A percentile compares a stretch with the other conserved stretches of the same genome.
Evolutionary conservation across 2,888 invertebrate genomes (phyloP).

Genomic region (Pemphredon lugubris): DNA sequence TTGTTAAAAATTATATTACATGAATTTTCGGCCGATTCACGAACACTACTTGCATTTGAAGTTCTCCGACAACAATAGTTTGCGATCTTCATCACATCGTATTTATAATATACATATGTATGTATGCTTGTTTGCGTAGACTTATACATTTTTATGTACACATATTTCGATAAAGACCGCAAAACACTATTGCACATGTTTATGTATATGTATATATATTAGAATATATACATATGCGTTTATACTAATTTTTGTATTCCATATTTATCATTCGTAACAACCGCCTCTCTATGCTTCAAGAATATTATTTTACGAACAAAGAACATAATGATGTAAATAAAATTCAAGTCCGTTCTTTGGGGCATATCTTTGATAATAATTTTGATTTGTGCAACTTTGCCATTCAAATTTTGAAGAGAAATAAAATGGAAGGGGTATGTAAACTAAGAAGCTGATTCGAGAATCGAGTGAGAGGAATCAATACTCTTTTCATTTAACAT

Average conservation of each 20-base stretch:
- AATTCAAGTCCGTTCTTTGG: neutral
- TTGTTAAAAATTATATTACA: conserved; percentile 42
- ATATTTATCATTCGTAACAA: conserved; percentile 21
- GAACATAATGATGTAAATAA: conserved; percentile 9
- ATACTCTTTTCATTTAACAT: no score
- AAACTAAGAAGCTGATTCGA: no score
- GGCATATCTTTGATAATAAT: neutral
- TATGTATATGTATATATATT: neutral
- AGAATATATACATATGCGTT: conserved; percentile 10
- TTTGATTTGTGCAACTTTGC: neutral
- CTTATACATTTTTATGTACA: neutral
- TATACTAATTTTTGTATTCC: conserved; percentile 18
- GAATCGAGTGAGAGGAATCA: no score
- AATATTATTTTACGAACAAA: neutral
- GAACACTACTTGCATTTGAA: conserved; percentile 74
- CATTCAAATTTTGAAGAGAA: no score
- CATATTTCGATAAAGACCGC: neutral
- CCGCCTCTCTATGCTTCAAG: neutral
- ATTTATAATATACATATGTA: neutral
- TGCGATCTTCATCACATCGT: conserved; percentile 10
- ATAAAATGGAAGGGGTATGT: no score
- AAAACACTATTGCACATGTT: conserved; percentile 4
- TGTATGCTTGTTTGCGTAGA: neutral
- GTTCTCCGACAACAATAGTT: conserved; percentile 36
- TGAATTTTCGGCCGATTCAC: conserved; percentile 73